A percentile compares a stretch with the other conserved stretches of the same genome.
These are phyloP conservation scores for Malacoraja senta DNA, from an alignment of 2,797 vertebrate species.

Conservation along the genomic window DNA sequence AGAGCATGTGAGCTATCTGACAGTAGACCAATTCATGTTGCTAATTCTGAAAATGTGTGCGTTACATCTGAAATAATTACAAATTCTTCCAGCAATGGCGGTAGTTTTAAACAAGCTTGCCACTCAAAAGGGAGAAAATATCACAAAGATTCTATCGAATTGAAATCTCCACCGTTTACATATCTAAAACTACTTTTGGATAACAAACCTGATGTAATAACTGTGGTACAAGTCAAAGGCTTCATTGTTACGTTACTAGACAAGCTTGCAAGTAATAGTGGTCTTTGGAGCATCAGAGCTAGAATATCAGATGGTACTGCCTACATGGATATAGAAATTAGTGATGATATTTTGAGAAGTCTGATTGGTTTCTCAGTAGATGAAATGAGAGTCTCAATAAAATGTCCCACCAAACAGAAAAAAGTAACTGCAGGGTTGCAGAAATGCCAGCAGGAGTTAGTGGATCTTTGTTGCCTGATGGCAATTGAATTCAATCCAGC, in stretches of 20 bases:
- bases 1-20: conserved; percentile 1
- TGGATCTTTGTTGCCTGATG: conserved; percentile 93
- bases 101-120: not conserved
- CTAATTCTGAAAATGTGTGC: not conserved
- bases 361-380: conserved; percentile 83
- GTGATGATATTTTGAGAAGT: conserved; percentile 68
- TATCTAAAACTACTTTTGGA: conserved; percentile 72
- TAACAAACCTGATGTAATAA: conserved; percentile 48
- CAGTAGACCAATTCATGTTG: not conserved
- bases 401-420: conserved; percentile 60
- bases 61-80: not conserved
- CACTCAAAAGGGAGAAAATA: not conserved
- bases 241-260: conserved; percentile 90
- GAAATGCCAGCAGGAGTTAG: conserved; percentile 78
- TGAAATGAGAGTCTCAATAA: conserved; percentile 72
- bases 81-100: not conserved
- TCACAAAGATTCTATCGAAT: conserved; percentile 44
- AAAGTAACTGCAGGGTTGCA: conserved; percentile 71
- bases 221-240: conserved; percentile 69
- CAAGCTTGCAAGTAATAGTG: conserved; percentile 68
- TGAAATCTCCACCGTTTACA: conserved; percentile 69
- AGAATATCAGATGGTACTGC: conserved; percentile 84
- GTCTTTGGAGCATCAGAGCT: conserved; percentile 70
- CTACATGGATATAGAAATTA: conserved; percentile 81
- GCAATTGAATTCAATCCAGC: conserved; percentile 64